phyloP scores from a whole-genome alignment of 2,888 invertebrate genomes.

The Dioctria rufipes region DNA sequence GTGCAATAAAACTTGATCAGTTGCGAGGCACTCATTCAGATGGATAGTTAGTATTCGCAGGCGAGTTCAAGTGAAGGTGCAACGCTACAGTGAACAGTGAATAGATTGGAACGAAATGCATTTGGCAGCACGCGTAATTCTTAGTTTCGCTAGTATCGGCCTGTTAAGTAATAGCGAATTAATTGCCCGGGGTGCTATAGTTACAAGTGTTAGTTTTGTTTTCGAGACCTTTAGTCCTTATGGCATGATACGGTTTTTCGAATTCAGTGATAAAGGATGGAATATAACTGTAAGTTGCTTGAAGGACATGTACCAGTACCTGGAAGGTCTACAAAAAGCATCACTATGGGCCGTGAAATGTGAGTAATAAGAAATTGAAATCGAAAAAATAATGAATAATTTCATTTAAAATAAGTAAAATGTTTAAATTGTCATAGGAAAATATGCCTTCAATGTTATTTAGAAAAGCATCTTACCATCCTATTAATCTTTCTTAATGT shows the following conservation, averaged over 20 bases:
- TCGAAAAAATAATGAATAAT: too few species aligned
- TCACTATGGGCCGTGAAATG: slow-evolving; percentile 66
- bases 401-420: too few species aligned
- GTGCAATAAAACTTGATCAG: slow-evolving; percentile 27
- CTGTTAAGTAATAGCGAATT: not conserved
- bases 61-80: not conserved
- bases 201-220: slow-evolving; percentile 65
- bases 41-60: slow-evolving; percentile 7
- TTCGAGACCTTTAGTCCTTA: slow-evolving; percentile 66
- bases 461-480: too few species aligned
- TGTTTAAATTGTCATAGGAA: too few species aligned
- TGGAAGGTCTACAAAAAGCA: slow-evolving; percentile 65
- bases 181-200: not conserved
- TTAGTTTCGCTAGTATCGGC: slow-evolving; percentile 6
- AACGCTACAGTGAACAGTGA: slow-evolving; percentile 21
- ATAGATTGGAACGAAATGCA: not conserved
- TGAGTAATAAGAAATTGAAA: slow-evolving; percentile 57
- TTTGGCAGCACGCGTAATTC: not conserved
- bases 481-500: too few species aligned
- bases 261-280: slow-evolving; percentile 67
- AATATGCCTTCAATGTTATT: too few species aligned
- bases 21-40: slow-evolving; percentile 6
- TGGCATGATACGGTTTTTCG: slow-evolving; percentile 65
- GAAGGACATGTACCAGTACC: slow-evolving; percentile 64
- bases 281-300: slow-evolving; percentile 66